Evolutionary conservation across 2,797 vertebrate species (phyloP), one percentile per base, ranked within the genome.

Genomic region (Pseudochirops corinnae): DNA sequence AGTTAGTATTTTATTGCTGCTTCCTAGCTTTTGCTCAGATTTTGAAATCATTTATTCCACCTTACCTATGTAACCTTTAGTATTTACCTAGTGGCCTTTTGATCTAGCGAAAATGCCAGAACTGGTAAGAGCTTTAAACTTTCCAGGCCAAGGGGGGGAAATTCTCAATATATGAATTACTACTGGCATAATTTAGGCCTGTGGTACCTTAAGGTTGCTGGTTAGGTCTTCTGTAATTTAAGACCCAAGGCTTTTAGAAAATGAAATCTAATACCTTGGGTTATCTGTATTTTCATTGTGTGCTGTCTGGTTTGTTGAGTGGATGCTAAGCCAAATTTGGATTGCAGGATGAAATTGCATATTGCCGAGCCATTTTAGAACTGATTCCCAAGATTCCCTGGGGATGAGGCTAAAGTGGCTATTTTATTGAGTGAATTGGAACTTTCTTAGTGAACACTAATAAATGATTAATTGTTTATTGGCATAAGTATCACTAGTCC

Each of bases 281-380:
- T 74, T 95, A 95, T 95, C 56, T 96, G 93, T 46, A 95, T 57
- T 93, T 56, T 55, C 55, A 55, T 96, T 95, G 46, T 92, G n/a
- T 94, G 58, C 91, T 82, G 46, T 56, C 95, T 95, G 91, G 60
- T 93, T 94, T 93, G 92, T 56, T 94, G 93, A 95, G 24, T 98
- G 39, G 97, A 97, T 67, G 91, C 50, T 52, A 26, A 94, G 90
- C 46, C 94, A 96, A 87, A 94, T 95, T 96, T 97, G 91, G 46
- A 55, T 97, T 98, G 97, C 96, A 95, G 94, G 87, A 94, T 98
- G 92, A 97, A 96, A 94, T 96, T 94, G 52, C 58, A 82, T 91
- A 91, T 96, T 97, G 93, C 93, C 56, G 95, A 87, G 92, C 95
- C 97, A 94, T 94, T 92, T 96, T 93, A 94, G 56, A 93, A 90